Conservation (phyloP, 2,113 vertebrate species). For the Oryzias melastigma region DNA sequence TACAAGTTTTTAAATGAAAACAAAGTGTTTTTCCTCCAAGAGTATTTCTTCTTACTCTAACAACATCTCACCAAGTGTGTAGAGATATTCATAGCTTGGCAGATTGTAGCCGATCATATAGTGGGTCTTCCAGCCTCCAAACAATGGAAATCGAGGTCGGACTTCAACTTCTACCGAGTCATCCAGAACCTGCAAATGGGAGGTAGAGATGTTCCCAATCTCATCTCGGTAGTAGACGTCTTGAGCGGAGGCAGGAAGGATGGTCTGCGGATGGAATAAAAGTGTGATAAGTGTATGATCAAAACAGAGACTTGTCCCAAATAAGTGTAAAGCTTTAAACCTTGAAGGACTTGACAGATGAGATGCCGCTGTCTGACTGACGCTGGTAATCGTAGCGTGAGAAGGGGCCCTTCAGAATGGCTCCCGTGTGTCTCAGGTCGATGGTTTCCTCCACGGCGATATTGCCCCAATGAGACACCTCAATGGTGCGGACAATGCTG, state of each 20-base stretch:
- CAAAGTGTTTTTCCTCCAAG: background rate
- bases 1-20: background rate
- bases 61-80: constrained; percentile 87
- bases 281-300: background rate
- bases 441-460: constrained; percentile 96
- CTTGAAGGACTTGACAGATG: constrained; percentile 99
- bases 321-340: constrained; percentile 55
- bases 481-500: constrained; percentile 90
- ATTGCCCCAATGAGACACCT: constrained; percentile 99
- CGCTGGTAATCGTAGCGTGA: constrained; percentile 98
- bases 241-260: constrained; percentile 96
- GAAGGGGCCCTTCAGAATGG: constrained; percentile 92
- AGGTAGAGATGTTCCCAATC: constrained; percentile 98
- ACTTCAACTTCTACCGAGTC: constrained; percentile 98
- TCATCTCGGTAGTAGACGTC: constrained; percentile 98
- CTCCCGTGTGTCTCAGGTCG: constrained; percentile 94
- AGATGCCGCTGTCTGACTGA: constrained; percentile 96
- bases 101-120: constrained; percentile 97
- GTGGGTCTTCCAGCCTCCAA: constrained; percentile 98
- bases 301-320: background rate
- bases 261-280: constrained; percentile 81
- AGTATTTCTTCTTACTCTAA: background rate
- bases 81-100: constrained; percentile 98
- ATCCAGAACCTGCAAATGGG: constrained; percentile 92
- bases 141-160: constrained; percentile 93